Evolutionary conservation across 2,797 vertebrate species (phyloP), one percentile per base, ranked within the genome.

Genomic region (Etheostoma nigrum): DNA sequence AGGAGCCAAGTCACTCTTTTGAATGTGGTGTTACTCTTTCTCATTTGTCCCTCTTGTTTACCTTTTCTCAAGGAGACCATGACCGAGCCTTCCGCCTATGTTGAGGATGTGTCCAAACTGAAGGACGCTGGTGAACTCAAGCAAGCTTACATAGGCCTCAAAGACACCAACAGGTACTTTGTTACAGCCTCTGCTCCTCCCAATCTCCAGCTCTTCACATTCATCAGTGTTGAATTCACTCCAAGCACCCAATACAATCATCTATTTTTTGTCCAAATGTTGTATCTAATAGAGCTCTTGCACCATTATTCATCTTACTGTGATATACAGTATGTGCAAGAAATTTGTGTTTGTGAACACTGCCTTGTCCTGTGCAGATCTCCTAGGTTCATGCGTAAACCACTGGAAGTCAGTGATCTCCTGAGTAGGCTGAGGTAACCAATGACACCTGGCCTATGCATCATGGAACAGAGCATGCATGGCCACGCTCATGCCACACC

Each of bases 41-140:
- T 53, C 14, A 42, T 63, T 7, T 4, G 4, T 51, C 18, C 25
- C 6, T n/a, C 12, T 67, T 33, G 1, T 61, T 77, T 15, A 2
- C 21, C 25, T 65, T 0, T 64, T 64, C 33, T 74, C 5, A 30
- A 99, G 98, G 96, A 97, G 84, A 99, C 98, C 61, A 99, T 99
- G 98, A 99, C 98, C 0, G 98, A 99, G 85, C 92, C 97, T 8
- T 95, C 97, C 30, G 91, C 97, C 60, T 96, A 96, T 75, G 93
- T 96, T 64, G 96, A 97, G 86, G 98, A 99, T 62, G 96, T 99
- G 40, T 96, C 97, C 33, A 99, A 99, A 91, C 95, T 99, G 95
- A 99, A 98, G 85, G 98, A 99, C 65, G 95, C 96, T 75, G 97
- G 96, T 64, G 98, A 99, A 93, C 94, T 99, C 87, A 98, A 97